Evolutionary conservation across 2,113 vertebrate species (phyloP).

Genomic region (Heteronetta atricapilla): DNA sequence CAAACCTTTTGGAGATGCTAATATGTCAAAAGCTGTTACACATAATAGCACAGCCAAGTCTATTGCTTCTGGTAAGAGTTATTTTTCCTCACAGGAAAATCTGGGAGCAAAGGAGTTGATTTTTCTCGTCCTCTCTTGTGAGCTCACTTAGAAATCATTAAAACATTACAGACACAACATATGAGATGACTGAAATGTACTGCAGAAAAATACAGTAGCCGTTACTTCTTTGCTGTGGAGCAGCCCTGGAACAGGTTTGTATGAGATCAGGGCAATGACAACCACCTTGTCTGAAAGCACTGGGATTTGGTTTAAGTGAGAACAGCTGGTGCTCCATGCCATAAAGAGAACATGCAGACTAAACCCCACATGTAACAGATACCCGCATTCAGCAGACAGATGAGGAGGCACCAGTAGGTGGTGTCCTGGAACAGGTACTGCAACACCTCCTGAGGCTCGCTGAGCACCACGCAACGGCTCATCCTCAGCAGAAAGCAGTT

Average conservation of each 20-base stretch:
- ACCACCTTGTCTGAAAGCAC: background rate
- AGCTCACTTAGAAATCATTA: background rate
- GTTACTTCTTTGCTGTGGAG: background rate
- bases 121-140: background rate
- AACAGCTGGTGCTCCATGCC: background rate
- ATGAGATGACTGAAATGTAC: background rate
- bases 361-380: background rate
- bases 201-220: background rate
- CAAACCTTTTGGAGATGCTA: background rate
- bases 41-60: background rate
- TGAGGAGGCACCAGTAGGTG: conserved; percentile 10
- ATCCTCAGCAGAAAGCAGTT: background rate
- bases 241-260: background rate
- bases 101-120: background rate
- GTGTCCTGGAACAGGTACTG: background rate
- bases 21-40: background rate
- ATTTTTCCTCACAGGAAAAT: background rate
- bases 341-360: background rate
- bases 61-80: background rate
- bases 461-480: background rate
- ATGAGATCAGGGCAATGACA: background rate
- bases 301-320: background rate
- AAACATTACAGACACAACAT: background rate
- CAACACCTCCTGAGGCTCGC: background rate
- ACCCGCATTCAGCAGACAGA: background rate